These are phyloP conservation scores for Meloidogyne exigua DNA, from an alignment of 1,140 invertebrate species.

Conservation along the genomic window DNA sequence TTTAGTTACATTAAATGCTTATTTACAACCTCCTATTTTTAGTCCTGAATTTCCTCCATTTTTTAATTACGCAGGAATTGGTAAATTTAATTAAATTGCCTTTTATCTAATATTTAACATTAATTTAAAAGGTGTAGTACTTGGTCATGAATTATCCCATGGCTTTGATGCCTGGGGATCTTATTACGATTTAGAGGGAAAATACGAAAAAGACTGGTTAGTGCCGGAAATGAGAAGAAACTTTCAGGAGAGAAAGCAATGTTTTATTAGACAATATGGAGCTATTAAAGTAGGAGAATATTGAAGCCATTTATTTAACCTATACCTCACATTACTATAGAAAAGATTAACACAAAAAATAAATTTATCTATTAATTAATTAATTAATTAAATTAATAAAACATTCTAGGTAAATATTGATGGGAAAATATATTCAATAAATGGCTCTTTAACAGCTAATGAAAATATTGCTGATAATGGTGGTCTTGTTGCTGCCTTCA, in stretches of 20 bases:
- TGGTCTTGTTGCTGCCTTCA: slow-evolving; percentile 11
- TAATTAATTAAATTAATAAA: too few relatives aligned
- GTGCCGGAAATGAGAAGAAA: background rate
- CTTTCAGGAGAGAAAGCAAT: slow-evolving; percentile 8
- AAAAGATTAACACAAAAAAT: background rate
- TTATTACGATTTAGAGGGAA: slow-evolving; percentile 1
- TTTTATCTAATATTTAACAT: too few relatives aligned
- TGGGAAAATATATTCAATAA: slow-evolving; percentile 1
- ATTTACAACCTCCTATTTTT: slow-evolving; percentile 4
- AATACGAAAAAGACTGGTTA: background rate
- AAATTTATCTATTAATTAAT: too few relatives aligned
- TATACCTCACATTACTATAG: too few relatives aligned
- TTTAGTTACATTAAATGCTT: slow-evolving; percentile 8
- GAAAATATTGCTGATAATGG: slow-evolving; percentile 27
- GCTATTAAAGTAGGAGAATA: background rate
- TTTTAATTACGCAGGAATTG: slow-evolving; percentile 3
- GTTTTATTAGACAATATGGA: slow-evolving; percentile 18
- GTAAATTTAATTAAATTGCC: background rate
- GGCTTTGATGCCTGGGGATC: slow-evolving; percentile 11
- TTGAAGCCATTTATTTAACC: background rate
- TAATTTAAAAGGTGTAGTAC: background rate
- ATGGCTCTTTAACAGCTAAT: slow-evolving; percentile 13
- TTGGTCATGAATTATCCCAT: background rate
- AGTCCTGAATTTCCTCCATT: background rate
- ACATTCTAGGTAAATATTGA: slow-evolving; percentile 7